These are phyloP conservation scores for Tiphia femorata DNA, from an alignment of 2,888 invertebrate species.

Conservation along the genomic window DNA sequence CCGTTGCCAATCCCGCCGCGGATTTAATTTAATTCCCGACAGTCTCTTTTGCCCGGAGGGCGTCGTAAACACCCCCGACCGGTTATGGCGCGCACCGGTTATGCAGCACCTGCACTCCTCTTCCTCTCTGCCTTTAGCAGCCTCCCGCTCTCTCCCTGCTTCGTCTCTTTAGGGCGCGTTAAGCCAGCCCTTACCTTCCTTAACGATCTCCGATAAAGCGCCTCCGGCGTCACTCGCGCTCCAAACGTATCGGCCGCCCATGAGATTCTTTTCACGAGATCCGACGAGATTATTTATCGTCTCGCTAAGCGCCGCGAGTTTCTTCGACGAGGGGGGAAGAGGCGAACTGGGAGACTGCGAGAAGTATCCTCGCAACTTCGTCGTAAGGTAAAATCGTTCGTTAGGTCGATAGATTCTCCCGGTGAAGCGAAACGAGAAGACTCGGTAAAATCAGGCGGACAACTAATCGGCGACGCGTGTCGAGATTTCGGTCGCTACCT, in stretches of 20 bases:
- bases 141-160: no score
- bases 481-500: no score
- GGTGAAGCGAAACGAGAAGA: no score
- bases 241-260: not conserved
- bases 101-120: conserved; percentile 39
- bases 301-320: not conserved
- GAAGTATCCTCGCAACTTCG: no score
- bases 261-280: not conserved
- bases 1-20: conserved; percentile 44
- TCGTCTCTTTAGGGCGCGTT: conserved; percentile 11
- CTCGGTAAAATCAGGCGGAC: no score
- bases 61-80: conserved; percentile 54
- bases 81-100: conserved; percentile 46
- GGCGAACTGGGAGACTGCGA: not conserved
- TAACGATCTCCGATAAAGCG: conserved; percentile 17
- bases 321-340: not conserved
- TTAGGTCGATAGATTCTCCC: no score
- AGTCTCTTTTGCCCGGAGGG: conserved; percentile 46
- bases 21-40: conserved; percentile 59
- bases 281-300: not conserved
- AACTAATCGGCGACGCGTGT: no score
- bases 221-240: conserved; percentile 5
- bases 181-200: conserved; percentile 23
- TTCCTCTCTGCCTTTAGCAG: no score
- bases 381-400: no score